Evolutionary conservation across 2,113 vertebrate species (phyloP).

Genomic region (Dendropsophus ebraccatus): DNA sequence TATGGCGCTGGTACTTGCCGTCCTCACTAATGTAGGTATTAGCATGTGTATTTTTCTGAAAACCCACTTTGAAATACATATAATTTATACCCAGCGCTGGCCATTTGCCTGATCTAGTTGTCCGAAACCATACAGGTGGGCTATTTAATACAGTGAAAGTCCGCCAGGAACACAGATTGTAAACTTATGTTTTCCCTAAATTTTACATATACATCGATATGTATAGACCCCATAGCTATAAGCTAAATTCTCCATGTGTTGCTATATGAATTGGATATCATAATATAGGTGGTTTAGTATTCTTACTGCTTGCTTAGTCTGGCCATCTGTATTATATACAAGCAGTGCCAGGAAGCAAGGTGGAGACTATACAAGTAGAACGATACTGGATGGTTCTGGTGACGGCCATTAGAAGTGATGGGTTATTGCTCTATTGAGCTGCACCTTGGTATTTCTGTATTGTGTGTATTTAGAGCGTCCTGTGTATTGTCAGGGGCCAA

Average conservation of each 20-base stretch:
- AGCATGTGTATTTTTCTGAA: no score
- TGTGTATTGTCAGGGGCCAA: background rate
- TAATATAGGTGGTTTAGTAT: background rate
- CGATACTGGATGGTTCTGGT: background rate
- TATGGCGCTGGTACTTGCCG: no score
- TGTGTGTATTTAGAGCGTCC: background rate
- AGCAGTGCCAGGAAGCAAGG: background rate
- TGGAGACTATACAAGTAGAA: background rate
- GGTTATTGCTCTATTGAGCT: background rate
- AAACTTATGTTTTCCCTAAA: background rate
- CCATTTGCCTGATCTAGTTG: background rate
- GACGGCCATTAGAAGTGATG: background rate
- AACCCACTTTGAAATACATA: no score
- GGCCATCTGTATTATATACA: background rate
- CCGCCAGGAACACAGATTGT: no score
- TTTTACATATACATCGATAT: background rate
- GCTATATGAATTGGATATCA: background rate
- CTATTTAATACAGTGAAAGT: background rate
- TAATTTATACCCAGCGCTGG: background rate
- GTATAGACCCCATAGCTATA: background rate
- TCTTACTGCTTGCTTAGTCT: background rate
- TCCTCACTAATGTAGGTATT: no score
- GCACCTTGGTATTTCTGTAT: background rate
- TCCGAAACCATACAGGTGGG: background rate
- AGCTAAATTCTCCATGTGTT: no score